These are phyloP conservation scores for Anableps anableps DNA, from an alignment of 2,797 vertebrate species.

Conservation along the genomic window DNA sequence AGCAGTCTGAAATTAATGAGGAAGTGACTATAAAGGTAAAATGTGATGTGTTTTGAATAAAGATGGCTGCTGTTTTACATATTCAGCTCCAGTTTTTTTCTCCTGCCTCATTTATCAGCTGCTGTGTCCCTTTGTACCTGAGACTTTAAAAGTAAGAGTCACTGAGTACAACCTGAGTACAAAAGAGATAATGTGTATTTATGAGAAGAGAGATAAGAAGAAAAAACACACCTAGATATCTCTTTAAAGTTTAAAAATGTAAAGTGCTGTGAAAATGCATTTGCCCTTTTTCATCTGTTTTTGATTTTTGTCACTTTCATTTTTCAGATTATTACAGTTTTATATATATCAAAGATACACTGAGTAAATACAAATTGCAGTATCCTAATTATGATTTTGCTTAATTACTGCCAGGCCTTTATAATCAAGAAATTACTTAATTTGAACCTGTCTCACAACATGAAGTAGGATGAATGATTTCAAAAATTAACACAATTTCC, in stretches of 20 bases:
- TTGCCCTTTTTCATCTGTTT: background rate
- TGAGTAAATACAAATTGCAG: background rate
- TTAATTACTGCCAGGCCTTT: background rate
- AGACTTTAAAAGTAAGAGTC: slow-evolving; percentile 7
- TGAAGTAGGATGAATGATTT: background rate
- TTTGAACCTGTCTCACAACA: background rate
- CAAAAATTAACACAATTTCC: background rate
- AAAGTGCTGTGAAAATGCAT: background rate
- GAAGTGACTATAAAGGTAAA: slow-evolving; percentile 7
- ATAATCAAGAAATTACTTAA: background rate
- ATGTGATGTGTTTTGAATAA: background rate
- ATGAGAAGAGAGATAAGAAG: slow-evolving; percentile 10
- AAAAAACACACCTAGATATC: background rate
- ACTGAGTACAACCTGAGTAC: slow-evolving; percentile 1
- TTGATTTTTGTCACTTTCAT: background rate
- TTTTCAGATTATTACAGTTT: background rate
- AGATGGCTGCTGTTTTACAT: background rate
- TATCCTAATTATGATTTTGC: background rate
- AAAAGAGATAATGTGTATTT: background rate
- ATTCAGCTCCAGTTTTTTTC: slow-evolving; percentile 2
- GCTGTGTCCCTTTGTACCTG: slow-evolving; percentile 5
- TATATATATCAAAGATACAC: background rate
- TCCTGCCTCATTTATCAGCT: slow-evolving; percentile 4
- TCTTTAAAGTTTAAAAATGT: background rate
- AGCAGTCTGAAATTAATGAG: background rate